Percentiles rank a stretch among this genome's conserved stretches.
Conservation (phyloP, 2,888 invertebrate species). For the Lasioglossum villosulum region DNA sequence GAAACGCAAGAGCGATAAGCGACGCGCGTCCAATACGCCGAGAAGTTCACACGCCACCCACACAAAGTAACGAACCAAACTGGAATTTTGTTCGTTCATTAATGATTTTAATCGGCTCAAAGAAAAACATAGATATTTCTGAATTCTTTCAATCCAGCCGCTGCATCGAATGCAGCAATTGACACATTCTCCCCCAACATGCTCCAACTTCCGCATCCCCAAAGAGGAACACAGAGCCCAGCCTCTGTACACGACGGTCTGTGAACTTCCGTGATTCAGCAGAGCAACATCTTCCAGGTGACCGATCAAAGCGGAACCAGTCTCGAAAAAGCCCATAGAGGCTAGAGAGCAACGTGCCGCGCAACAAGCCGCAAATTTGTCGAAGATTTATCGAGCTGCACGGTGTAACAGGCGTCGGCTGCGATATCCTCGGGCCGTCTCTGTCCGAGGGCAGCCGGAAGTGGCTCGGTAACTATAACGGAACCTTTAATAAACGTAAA, state of each 20-base stretch:
- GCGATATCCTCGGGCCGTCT: slow-evolving; percentile 1
- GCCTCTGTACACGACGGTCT: not conserved
- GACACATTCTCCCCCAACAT: not conserved
- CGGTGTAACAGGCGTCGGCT: slow-evolving; percentile 1
- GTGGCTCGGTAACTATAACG: slow-evolving; percentile 66
- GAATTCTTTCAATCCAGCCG: too few species aligned
- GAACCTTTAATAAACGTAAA: slow-evolving; percentile 76
- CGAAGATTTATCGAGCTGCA: slow-evolving; percentile 23
- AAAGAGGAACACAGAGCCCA: not conserved
- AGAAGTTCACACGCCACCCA: too few species aligned
- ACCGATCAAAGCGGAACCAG: slow-evolving; percentile 5
- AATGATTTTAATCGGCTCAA: too few species aligned
- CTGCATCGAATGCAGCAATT: too few species aligned
- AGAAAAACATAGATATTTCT: too few species aligned
- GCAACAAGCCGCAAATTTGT: slow-evolving; percentile 26
- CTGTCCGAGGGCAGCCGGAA: slow-evolving; percentile 66
- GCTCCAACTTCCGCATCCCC: not conserved
- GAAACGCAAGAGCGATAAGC: too few species aligned
- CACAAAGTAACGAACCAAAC: too few species aligned
- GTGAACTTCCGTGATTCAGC: not conserved
- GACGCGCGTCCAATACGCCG: too few species aligned
- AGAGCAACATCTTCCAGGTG: not conserved
- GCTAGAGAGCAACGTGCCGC: not conserved
- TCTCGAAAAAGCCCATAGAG: not conserved
- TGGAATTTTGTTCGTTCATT: too few species aligned